Evolutionary conservation across 2,888 invertebrate genomes (phyloP), one percentile per base, ranked within the genome.

Genomic region (Rhorus exstirpatorius): DNA sequence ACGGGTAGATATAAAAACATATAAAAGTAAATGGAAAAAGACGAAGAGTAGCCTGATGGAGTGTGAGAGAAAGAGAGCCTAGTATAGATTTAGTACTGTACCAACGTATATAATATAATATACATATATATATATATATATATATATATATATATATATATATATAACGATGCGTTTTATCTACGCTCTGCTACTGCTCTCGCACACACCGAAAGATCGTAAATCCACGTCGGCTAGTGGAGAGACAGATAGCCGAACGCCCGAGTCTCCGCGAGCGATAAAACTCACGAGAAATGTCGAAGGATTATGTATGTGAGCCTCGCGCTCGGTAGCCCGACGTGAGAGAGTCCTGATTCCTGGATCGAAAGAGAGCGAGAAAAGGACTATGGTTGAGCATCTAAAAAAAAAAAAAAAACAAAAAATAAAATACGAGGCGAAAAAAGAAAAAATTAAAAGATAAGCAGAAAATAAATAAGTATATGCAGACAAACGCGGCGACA

Each of bases 221-320:
- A 82, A 82, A 82, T 79, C 79, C 82, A 82, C 75, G 82, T 82
- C 82, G 63, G 51, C 49, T 76, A 75, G 74, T 55, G 44, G 75
- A 82, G 82, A 82, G 82, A 82, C 82, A 82, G 82, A 82, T 82
- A 82, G 82, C 71, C 79, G 79, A 82, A 82, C 79, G 82, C 82
- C 82, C 79, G 75, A 71, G 74, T 82, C 75, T 75, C 79, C 58
- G 46, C 75, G 67, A 76, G 63, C 75, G 82, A 82, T 82, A 82
- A 82, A 82, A 82, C 82, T 82, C 82, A 82, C 79, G 79, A 82
- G 82, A 82, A n/a, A 82, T 65, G 79, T 82, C 82, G 82, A 82
- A 82, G 82, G 79, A 82, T 82, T 82, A 82, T 82, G 79, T 82
- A 82, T 82, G 82, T 82, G 79, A 58, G 38, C 24, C 55, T 61